phyloP scores from a whole-genome alignment of 1,140 invertebrate species.

The Drosophila nigrodunni region DNA sequence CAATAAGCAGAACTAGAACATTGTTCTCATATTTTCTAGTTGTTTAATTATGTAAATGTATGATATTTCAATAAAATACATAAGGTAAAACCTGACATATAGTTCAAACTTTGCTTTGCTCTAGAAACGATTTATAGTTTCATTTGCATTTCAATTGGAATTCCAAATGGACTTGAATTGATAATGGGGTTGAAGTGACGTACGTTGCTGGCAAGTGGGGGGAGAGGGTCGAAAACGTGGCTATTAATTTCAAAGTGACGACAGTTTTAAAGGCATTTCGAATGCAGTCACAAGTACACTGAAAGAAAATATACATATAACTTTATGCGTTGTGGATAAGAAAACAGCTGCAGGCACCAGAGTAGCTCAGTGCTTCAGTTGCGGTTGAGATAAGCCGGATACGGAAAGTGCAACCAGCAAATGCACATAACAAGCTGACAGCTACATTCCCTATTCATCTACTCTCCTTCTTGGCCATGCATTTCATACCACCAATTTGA shows the following conservation, averaged over 20 bases:
- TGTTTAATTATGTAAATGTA: slow-evolving; percentile 40
- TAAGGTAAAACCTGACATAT: slow-evolving; percentile 15
- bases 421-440: slow-evolving; percentile 66
- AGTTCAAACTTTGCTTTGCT: slow-evolving; percentile 7
- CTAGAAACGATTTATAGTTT: not conserved
- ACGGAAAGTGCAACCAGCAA: slow-evolving; percentile 29
- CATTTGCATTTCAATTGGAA: slow-evolving; percentile 9
- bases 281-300: no score
- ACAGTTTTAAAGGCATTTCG: not conserved
- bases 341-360: slow-evolving; percentile 67
- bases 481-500: not conserved
- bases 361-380: slow-evolving; percentile 37
- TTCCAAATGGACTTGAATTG: not conserved
- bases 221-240: not conserved
- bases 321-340: not conserved
- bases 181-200: no score
- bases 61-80: slow-evolving; percentile 11
- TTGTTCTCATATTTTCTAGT: not conserved
- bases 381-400: slow-evolving; percentile 56
- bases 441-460: slow-evolving; percentile 7
- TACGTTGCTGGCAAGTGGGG: no score
- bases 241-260: not conserved
- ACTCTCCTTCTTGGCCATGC: not conserved
- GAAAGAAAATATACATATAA: not conserved
- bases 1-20: not conserved